These are phyloP conservation scores for Hyperopisus bebe DNA, from an alignment of 2,113 vertebrate genomes.

Conservation along the genomic window DNA sequence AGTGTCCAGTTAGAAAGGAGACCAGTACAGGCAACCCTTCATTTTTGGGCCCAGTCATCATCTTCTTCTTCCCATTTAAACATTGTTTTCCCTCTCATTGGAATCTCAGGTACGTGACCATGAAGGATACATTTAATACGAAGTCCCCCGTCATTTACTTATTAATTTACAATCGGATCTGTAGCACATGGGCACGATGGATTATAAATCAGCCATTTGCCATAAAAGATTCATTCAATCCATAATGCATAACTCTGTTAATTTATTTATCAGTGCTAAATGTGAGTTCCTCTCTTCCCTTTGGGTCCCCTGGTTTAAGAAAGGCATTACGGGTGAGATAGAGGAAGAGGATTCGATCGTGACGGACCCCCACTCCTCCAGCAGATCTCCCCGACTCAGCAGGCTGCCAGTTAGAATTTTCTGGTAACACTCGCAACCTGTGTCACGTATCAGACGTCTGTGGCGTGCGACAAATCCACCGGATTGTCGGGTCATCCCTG, in stretches of 20 bases:
- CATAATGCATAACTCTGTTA: slow-evolving; percentile 36
- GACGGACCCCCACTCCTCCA: not conserved
- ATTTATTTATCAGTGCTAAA: slow-evolving; percentile 35
- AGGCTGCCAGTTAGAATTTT: not conserved
- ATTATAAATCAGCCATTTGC: slow-evolving; percentile 71
- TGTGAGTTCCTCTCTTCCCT: slow-evolving; percentile 17
- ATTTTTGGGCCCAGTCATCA: not conserved
- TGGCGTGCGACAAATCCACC: slow-evolving; percentile 6
- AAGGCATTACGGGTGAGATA: not conserved
- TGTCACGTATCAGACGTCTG: not conserved
- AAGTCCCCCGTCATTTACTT: slow-evolving; percentile 68
- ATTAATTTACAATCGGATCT: slow-evolving; percentile 60
- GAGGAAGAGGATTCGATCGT: not conserved
- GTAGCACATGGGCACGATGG: slow-evolving; percentile 50
- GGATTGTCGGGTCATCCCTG: slow-evolving; percentile 15
- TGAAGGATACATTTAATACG: slow-evolving; percentile 70
- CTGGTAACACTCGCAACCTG: not conserved
- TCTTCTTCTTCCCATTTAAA: not conserved
- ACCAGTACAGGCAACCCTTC: not conserved
- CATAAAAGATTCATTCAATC: slow-evolving; percentile 77
- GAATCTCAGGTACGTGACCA: slow-evolving; percentile 52
- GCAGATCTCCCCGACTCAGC: not conserved
- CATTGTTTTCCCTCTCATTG: slow-evolving; percentile 41
- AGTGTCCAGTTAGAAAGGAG: not conserved
- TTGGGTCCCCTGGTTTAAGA: slow-evolving; percentile 1